Percentiles rank a stretch among this genome's conserved stretches.
Conservation (phyloP, 2,888 invertebrate genomes). For the Dorcus hopei region DNA sequence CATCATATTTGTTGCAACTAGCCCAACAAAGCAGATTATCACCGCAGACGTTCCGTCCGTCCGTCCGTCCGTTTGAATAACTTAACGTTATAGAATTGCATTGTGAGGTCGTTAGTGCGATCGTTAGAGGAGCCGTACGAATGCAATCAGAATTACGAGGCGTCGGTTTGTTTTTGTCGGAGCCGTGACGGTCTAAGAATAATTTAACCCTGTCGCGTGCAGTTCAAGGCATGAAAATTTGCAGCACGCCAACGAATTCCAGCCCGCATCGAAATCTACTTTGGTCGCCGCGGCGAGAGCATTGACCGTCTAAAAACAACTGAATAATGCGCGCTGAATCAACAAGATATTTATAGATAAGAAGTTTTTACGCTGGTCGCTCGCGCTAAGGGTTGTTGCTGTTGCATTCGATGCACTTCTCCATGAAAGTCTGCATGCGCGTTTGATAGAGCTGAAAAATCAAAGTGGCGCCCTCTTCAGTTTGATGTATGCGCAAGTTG, state of each 20-base stretch:
- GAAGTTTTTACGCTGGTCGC: slow-evolving; percentile 12
- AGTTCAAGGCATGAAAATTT: slow-evolving; percentile 40
- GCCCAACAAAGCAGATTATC: too few relatives aligned
- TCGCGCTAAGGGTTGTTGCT: slow-evolving; percentile 9
- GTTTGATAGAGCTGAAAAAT: too few relatives aligned
- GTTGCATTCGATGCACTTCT: background rate
- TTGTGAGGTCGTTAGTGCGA: slow-evolving; percentile 1
- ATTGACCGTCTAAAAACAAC: slow-evolving; percentile 43
- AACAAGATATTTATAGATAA: slow-evolving; percentile 39
- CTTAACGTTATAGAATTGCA: too few relatives aligned
- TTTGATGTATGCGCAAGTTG: too few relatives aligned
- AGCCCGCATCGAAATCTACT: slow-evolving; percentile 36
- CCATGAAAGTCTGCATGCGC: background rate
- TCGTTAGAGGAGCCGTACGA: slow-evolving; percentile 8
- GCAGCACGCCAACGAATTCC: slow-evolving; percentile 39
- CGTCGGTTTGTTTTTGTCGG: slow-evolving; percentile 15
- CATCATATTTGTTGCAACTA: too few relatives aligned
- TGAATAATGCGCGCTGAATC: slow-evolving; percentile 39
- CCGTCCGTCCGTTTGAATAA: too few relatives aligned
- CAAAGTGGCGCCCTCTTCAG: too few relatives aligned
- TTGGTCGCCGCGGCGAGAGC: slow-evolving; percentile 31
- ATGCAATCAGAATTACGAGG: slow-evolving; percentile 15
- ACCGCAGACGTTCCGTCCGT: too few relatives aligned
- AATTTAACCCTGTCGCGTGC: slow-evolving; percentile 40
- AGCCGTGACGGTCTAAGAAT: slow-evolving; percentile 32